Conservation (phyloP, 2,888 invertebrate genomes). For the Xylota segnis region DNA sequence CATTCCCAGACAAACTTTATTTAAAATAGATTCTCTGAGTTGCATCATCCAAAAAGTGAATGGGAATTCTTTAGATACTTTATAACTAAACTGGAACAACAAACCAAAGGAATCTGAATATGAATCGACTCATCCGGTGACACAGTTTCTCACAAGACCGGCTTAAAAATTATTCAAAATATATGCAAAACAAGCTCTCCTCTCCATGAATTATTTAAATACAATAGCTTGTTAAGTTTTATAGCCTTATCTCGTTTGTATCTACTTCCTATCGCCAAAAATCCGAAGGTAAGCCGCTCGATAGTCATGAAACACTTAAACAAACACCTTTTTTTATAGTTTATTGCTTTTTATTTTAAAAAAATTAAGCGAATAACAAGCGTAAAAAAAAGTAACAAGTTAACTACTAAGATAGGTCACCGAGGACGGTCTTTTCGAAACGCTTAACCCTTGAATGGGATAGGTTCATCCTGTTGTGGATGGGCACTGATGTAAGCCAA, state of each 20-base stretch:
- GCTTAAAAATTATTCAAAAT: not conserved
- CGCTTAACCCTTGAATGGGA: constrained; percentile 22
- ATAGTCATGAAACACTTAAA: not conserved
- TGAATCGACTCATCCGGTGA: constrained; percentile 10
- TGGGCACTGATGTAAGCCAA: constrained; percentile 85
- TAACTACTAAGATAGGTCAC: constrained; percentile 5
- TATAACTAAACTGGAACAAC: not conserved
- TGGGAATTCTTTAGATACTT: not conserved
- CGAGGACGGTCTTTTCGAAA: constrained; percentile 14
- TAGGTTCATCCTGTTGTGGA: constrained; percentile 80
- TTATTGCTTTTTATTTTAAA: constrained; percentile 4
- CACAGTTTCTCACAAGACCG: constrained; percentile 13
- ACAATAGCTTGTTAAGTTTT: constrained; percentile 25
- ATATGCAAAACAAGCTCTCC: constrained; percentile 25
- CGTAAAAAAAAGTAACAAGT: not conserved
- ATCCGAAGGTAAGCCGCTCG: constrained; percentile 2
- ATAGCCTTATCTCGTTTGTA: constrained; percentile 11
- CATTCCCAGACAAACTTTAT: not conserved
- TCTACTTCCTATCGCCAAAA: constrained; percentile 15
- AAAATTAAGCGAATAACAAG: not conserved
- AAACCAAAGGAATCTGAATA: not conserved
- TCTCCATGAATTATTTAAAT: constrained; percentile 11
- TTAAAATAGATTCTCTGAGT: not conserved
- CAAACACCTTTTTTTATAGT: not conserved
- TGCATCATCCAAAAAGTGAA: constrained; percentile 11